phyloP scores from a whole-genome alignment of 1,140 invertebrate species.

The Melipona quadrifasciata region DNA sequence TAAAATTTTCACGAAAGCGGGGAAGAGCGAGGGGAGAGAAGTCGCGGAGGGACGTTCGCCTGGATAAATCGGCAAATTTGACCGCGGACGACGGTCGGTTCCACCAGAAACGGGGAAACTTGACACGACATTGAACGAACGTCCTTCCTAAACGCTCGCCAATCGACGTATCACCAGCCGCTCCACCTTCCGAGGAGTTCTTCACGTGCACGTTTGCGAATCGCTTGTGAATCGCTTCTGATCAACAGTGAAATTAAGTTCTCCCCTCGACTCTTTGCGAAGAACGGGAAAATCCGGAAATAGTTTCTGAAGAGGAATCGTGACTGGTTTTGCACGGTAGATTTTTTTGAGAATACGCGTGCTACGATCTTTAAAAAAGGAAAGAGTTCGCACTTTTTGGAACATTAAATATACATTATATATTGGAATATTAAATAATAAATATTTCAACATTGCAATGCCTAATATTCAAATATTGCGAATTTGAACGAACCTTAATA shows the following conservation, averaged over 20 bases:
- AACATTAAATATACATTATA: too few species aligned
- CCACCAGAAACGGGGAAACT: slow-evolving; percentile 7
- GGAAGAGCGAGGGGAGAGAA: too few species aligned
- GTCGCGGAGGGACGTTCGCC: not conserved
- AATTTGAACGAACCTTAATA: too few species aligned
- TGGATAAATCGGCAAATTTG: slow-evolving; percentile 23
- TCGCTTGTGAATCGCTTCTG: not conserved
- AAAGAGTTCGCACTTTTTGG: too few species aligned
- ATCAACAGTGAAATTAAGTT: not conserved
- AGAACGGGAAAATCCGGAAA: not conserved
- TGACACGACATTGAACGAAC: slow-evolving; percentile 7
- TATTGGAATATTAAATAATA: too few species aligned
- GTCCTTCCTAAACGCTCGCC: not conserved
- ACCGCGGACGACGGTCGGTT: not conserved
- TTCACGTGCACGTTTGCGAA: not conserved
- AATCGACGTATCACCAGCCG: not conserved
- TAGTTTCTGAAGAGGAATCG: too few species aligned
- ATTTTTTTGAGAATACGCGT: too few species aligned
- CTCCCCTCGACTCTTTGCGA: not conserved
- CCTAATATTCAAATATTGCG: too few species aligned
- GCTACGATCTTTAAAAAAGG: too few species aligned
- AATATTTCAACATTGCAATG: too few species aligned
- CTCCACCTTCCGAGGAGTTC: not conserved
- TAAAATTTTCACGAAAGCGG: slow-evolving; percentile 13
- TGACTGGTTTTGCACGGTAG: too few species aligned